Conservation (phyloP, 2,797 vertebrate species). For the Cynopterus sphinx region DNA sequence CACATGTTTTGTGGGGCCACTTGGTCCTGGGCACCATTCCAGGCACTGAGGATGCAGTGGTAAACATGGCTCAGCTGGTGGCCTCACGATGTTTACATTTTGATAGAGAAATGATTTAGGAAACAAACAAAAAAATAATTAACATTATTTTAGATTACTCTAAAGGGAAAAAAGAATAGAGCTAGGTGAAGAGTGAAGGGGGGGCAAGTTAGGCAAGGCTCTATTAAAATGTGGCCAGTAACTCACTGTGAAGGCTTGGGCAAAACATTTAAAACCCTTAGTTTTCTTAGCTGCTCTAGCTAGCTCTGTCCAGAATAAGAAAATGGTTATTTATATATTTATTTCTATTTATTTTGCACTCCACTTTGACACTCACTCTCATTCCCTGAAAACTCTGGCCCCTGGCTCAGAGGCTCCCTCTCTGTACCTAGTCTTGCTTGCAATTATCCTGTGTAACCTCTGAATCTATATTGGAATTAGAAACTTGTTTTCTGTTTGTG, state of each 20-base stretch:
- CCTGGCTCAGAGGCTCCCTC: background rate
- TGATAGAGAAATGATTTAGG: background rate
- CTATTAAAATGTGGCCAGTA: background rate
- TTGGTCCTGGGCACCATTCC: background rate
- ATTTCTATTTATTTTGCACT: background rate
- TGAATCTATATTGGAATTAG: background rate
- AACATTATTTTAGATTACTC: background rate
- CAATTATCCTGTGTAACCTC: background rate
- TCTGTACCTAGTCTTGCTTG: background rate
- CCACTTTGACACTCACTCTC: background rate
- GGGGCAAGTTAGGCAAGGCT: background rate
- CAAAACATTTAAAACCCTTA: background rate
- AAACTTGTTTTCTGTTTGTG: background rate
- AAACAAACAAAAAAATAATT: background rate
- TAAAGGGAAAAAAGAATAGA: background rate
- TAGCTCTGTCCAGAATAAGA: background rate
- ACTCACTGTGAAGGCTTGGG: background rate
- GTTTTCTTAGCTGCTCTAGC: background rate
- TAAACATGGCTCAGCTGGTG: background rate
- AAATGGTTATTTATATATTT: background rate
- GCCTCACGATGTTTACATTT: background rate
- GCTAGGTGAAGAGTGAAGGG: background rate
- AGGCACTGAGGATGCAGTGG: background rate
- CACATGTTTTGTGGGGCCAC: background rate
- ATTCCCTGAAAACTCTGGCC: background rate